Conservation (phyloP, 2,113 vertebrate genomes). For the Pelobates fuscus region DNA sequence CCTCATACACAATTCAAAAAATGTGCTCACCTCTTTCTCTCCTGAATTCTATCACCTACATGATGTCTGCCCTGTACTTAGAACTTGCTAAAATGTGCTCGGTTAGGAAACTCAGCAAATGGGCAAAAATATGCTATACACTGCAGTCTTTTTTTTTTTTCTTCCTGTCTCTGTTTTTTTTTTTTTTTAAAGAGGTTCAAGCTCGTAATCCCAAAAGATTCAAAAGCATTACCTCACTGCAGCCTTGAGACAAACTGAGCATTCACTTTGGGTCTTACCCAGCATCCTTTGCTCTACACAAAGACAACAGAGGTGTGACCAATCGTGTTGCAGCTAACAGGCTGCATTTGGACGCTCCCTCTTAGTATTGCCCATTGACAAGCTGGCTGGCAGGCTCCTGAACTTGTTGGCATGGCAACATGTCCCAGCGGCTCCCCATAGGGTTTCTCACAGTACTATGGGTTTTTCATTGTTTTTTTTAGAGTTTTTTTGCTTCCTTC, state of each 20-base stretch:
- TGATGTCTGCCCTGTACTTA: slow-evolving; percentile 36
- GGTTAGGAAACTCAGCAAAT: slow-evolving; percentile 51
- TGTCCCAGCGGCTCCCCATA: slow-evolving; percentile 75
- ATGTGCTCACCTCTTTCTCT: slow-evolving; percentile 33
- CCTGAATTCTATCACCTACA: slow-evolving; percentile 34
- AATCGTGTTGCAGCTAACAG: slow-evolving; percentile 81
- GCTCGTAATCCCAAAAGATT: slow-evolving; percentile 69
- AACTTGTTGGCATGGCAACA: slow-evolving; percentile 83
- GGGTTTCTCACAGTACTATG: slow-evolving; percentile 64
- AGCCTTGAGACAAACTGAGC: slow-evolving; percentile 82
- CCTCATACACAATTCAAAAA: slow-evolving; percentile 13
- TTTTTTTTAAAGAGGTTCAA: slow-evolving; percentile 59
- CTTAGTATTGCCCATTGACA: slow-evolving; percentile 79
- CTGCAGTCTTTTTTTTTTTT: slow-evolving; percentile 66
- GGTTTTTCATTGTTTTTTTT: slow-evolving; percentile 50
- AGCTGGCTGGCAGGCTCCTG: slow-evolving; percentile 77
- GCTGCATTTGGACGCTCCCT: slow-evolving; percentile 72
- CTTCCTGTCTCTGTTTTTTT: slow-evolving; percentile 64
- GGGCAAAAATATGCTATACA: slow-evolving; percentile 60
- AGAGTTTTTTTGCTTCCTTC: slow-evolving; percentile 40
- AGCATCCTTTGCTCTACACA: slow-evolving; percentile 85
- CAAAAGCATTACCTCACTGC: slow-evolving; percentile 72
- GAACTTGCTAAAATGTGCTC: slow-evolving; percentile 55
- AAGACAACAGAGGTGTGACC: slow-evolving; percentile 96
- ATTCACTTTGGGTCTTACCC: slow-evolving; percentile 86